Evolutionary conservation across 1,140 invertebrate species (phyloP).

Genomic region (Drosophila subobscura): DNA sequence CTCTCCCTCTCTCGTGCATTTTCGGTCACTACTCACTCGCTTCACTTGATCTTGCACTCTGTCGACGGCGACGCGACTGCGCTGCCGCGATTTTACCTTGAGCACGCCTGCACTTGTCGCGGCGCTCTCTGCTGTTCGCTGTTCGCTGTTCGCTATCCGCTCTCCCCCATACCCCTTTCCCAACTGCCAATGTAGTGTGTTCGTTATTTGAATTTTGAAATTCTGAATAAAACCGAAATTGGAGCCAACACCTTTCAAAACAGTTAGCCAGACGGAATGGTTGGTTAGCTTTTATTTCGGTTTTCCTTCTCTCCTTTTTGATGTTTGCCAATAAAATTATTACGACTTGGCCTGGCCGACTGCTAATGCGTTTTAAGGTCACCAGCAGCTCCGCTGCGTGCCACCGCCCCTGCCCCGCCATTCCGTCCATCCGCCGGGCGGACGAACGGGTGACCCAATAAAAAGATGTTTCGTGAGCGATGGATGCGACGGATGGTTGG

Average conservation of each 20-base stretch:
- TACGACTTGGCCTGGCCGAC: slow-evolving; percentile 59
- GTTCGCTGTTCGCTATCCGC: neutral
- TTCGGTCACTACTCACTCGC: slow-evolving; percentile 49
- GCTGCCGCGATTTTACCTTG: slow-evolving; percentile 64
- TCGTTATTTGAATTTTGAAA: slow-evolving; percentile 56
- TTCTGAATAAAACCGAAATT: slow-evolving; percentile 49
- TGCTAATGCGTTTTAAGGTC: slow-evolving; percentile 82
- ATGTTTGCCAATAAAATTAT: slow-evolving; percentile 81
- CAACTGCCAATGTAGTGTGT: neutral
- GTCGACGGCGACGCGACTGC: slow-evolving; percentile 27
- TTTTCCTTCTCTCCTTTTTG: slow-evolving; percentile 46
- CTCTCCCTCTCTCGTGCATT: slow-evolving; percentile 33
- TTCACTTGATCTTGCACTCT: slow-evolving; percentile 76
- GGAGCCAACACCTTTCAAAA: slow-evolving; percentile 73
- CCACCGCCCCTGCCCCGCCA: slow-evolving; percentile 34
- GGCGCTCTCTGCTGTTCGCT: slow-evolving; percentile 8
- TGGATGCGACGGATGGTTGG: slow-evolving; percentile 6
- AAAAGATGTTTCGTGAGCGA: slow-evolving; percentile 49
- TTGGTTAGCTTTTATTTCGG: slow-evolving; percentile 38
- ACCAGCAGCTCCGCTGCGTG: slow-evolving; percentile 2
- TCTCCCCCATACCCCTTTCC: slow-evolving; percentile 1
- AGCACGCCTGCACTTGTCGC: slow-evolving; percentile 75
- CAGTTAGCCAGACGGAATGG: slow-evolving; percentile 24
- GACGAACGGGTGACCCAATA: slow-evolving; percentile 57
- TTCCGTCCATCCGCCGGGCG: neutral